Evolutionary conservation across 2,113 vertebrate genomes (phyloP).

Genomic region (Tichodroma muraria): DNA sequence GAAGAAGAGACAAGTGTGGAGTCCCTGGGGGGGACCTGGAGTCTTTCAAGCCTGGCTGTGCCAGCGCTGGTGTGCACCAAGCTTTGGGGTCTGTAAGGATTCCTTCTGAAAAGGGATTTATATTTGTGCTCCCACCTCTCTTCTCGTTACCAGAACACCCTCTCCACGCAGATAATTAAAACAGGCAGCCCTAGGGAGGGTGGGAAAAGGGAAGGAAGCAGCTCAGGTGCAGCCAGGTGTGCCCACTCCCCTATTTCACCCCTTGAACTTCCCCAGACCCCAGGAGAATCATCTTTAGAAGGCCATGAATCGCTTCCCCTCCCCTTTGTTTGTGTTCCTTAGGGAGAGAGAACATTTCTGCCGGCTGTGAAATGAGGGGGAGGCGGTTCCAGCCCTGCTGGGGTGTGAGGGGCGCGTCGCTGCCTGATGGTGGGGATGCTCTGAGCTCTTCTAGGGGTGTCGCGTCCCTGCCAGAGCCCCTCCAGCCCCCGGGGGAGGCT

Average conservation of each 20-base stretch:
- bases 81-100: neutral
- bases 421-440: neutral
- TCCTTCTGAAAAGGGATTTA: neutral
- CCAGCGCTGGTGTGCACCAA: neutral
- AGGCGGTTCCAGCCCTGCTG: neutral
- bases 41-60: neutral
- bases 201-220: neutral
- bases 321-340: neutral
- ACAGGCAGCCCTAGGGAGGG: neutral
- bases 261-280: neutral
- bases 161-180: neutral
- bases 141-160: neutral
- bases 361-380: neutral
- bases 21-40: neutral
- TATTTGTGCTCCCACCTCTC: neutral
- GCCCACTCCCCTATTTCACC: neutral
- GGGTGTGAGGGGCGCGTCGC: too few species aligned
- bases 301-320: neutral
- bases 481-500: neutral
- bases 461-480: neutral
- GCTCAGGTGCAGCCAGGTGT: neutral
- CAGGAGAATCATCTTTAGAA: neutral
- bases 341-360: neutral
- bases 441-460: rapidly evolving
- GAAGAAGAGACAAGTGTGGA: neutral